phyloP scores from a whole-genome alignment of 2,113 vertebrate genomes.

The Setophaga kirtlandii region DNA sequence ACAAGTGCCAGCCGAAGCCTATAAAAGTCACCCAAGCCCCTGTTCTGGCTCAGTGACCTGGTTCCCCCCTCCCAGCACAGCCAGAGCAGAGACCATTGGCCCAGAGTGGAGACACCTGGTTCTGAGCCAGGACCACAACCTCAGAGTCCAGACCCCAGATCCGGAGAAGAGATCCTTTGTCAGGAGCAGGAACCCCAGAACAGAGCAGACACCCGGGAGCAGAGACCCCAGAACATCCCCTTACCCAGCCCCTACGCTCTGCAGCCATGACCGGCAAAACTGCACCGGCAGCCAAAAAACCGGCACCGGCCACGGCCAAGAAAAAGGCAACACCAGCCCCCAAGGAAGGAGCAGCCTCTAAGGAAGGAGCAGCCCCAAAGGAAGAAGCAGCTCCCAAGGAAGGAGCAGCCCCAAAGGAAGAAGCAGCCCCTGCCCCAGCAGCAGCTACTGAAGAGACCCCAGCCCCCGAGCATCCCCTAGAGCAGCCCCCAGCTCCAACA shows the following conservation, averaged over 20 bases:
- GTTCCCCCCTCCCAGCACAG: not conserved
- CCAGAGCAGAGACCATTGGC: not conserved
- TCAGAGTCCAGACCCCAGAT: not conserved
- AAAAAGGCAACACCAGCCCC: not conserved
- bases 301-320: accelerated
- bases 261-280: conserved; percentile 30
- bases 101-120: not conserved
- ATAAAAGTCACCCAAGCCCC: conserved; percentile 52
- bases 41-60: conserved; percentile 24
- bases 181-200: not conserved
- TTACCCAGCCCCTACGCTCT: not conserved
- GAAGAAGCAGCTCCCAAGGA: not conserved
- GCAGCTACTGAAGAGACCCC: not conserved
- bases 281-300: not conserved
- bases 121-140: not conserved
- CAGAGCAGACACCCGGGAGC: not conserved
- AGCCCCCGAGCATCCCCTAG: not conserved
- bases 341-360: accelerated
- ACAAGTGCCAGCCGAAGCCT: conserved; percentile 56
- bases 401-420: not conserved
- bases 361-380: not conserved
- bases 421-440: not conserved
- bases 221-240: not conserved
- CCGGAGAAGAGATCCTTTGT: not conserved
- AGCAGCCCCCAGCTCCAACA: not conserved